Percentiles rank a stretch among this genome's conserved stretches.
phyloP scores from a whole-genome alignment of 2,797 vertebrate species.

The Ispidina lecontei region DNA sequence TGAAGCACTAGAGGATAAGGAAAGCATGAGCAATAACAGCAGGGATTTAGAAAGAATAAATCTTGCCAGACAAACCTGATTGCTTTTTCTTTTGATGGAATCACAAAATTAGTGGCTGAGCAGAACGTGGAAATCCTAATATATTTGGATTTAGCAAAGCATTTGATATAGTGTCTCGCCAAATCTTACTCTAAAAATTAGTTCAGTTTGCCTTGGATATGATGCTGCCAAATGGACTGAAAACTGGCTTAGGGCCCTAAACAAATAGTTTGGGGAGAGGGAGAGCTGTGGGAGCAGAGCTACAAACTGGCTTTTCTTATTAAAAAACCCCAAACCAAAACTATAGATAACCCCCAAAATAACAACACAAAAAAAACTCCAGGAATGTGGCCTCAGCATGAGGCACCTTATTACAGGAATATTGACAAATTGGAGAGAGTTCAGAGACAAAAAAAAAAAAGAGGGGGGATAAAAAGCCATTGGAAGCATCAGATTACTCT shows the following conservation, averaged over 20 bases:
- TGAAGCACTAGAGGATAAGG: slow-evolving; percentile 70
- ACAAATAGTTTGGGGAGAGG: not conserved
- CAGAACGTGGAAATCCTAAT: slow-evolving; percentile 65
- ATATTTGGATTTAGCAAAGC: slow-evolving; percentile 72
- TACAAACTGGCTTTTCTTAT: not conserved
- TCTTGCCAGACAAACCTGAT: slow-evolving; percentile 71
- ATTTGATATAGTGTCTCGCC: slow-evolving; percentile 66
- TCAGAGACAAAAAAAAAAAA: not conserved
- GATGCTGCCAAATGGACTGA: slow-evolving; percentile 38
- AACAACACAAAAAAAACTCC: not conserved
- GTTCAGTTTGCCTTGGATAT: slow-evolving; percentile 65
- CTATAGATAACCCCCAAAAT: not conserved
- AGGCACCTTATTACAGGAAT: not conserved
- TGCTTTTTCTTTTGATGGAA: slow-evolving; percentile 72
- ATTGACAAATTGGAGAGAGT: not conserved
- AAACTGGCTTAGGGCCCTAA: slow-evolving; percentile 39
- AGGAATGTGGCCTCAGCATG: not conserved
- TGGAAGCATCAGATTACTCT: not conserved
- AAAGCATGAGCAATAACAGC: slow-evolving; percentile 68
- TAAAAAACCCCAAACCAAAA: not conserved
- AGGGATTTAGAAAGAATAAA: slow-evolving; percentile 69
- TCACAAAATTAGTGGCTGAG: slow-evolving; percentile 66
- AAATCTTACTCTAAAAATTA: slow-evolving; percentile 63
- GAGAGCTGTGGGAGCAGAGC: not conserved
- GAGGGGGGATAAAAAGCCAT: fast-evolving